Evolutionary conservation across 2,797 vertebrate species (phyloP), one percentile per base, ranked within the genome.

Genomic region (Mastacembelus armatus): DNA sequence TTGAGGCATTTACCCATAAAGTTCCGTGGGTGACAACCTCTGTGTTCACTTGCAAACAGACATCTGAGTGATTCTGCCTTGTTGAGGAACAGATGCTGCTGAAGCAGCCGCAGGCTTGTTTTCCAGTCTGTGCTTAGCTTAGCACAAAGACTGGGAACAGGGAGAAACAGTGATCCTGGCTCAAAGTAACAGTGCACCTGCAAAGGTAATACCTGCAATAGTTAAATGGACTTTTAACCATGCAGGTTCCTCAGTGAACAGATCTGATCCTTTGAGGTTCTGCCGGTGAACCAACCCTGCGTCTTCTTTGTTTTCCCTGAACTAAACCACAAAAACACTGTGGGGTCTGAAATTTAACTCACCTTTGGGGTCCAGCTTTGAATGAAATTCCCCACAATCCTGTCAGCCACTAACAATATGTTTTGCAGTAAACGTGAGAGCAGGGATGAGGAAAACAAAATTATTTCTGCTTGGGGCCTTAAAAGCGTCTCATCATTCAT

Each of bases 241-340:
- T 10, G 10, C 9, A 11, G 10, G 32, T 4, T 32, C n/a, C n/a
- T n/a, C n/a, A n/a, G n/a, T n/a, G n/a, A n/a, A n/a, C n/a, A n/a
- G n/a, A n/a, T n/a, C n/a, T n/a, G n/a, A n/a, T n/a, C n/a, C n/a
- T n/a, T 14, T 14, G 15, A 33, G 35, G 33, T 33, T 35, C 4
- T 5, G 6, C 16, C 57, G 4, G 3, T 15, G 24, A 30, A 38
- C 29, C 35, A 24, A n/a, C 21, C 40, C 6, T 19, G n/a, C 36
- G 35, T 18, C 16, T 5, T 26, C 39, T 64, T 55, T 60, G 55
- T 55, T 62, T 50, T 33, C 26, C 38, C 56, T 43, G 51, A 67
- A 60, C 40, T 27, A 14, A 45, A 48, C 70, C 80, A 64, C 72
- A 76, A 58, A 18, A 78, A 78, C 32, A 40, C 52, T 64, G 44